Percentiles rank a stretch among this genome's conserved stretches.
Evolutionary conservation across 1,140 invertebrate species (phyloP).

Genomic region (Diachasmimorpha longicaudata): DNA sequence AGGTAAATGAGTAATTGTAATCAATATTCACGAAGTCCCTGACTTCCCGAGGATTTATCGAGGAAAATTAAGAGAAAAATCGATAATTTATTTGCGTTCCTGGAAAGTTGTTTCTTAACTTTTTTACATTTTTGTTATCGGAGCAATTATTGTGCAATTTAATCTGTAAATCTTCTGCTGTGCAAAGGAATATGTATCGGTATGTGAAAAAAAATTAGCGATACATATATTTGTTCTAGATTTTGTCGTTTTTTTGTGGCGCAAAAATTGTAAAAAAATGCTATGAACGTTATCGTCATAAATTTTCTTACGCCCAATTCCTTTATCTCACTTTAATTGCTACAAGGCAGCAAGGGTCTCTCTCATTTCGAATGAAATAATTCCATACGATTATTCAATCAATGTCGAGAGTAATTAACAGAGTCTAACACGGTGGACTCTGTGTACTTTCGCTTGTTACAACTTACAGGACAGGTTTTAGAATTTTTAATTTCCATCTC

Average conservation of each 20-base stretch:
- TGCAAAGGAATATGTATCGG: too few species aligned
- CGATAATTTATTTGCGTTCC: neutral
- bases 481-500: conserved; percentile 1
- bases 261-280: neutral
- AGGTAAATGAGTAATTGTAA: neutral
- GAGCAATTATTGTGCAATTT: too few species aligned
- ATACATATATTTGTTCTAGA: too few species aligned
- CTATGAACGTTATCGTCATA: neutral
- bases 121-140: too few species aligned
- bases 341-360: conserved; percentile 3
- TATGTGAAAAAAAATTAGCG: too few species aligned
- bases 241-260: neutral
- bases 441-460: conserved; percentile 22
- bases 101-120: neutral
- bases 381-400: conserved; percentile 24
- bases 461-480: conserved; percentile 14
- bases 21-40: neutral
- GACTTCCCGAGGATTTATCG: neutral
- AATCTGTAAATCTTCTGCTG: too few species aligned
- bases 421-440: conserved; percentile 17
- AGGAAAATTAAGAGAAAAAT: neutral
- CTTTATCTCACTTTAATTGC: conserved; percentile 16
- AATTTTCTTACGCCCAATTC: neutral
- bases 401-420: conserved; percentile 23
- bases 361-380: conserved; percentile 13